Conservation (phyloP, 92 coral and sea anemone species). For the Siderastrea radians region DNA sequence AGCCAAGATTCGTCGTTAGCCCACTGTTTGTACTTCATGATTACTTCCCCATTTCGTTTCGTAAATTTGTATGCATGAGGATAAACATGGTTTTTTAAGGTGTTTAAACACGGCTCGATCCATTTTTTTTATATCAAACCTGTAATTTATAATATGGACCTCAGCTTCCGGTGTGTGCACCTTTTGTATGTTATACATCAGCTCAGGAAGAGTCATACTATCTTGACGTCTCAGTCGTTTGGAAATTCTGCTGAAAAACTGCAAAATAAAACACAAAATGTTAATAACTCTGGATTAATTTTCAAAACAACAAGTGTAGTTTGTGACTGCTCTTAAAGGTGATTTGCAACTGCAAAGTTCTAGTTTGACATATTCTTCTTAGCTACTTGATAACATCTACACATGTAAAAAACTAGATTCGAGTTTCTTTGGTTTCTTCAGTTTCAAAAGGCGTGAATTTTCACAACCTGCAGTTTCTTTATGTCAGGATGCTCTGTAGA, state of each 20-base stretch:
- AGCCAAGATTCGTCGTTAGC: constrained; percentile 44
- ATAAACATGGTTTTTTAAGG: constrained; percentile 35
- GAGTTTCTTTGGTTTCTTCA: too few relatives aligned
- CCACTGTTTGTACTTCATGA: constrained; percentile 48
- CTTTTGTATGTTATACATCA: not conserved
- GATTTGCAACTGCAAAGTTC: too few relatives aligned
- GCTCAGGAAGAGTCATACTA: constrained; percentile 46
- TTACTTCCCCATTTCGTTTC: not conserved
- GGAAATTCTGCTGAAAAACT: constrained; percentile 63
- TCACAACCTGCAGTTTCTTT: too few relatives aligned
- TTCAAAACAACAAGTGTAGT: too few relatives aligned
- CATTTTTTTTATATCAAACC: not conserved
- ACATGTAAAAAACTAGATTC: too few relatives aligned
- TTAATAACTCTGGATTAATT: too few relatives aligned
- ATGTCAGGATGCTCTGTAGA: too few relatives aligned
- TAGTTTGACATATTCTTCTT: too few relatives aligned
- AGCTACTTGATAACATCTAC: too few relatives aligned
- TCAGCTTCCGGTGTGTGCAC: constrained; percentile 30
- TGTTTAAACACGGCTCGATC: constrained; percentile 26
- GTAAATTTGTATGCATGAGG: constrained; percentile 27
- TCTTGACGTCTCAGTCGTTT: not conserved
- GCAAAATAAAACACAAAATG: constrained; percentile 9
- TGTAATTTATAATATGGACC: not conserved
- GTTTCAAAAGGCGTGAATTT: too few relatives aligned
- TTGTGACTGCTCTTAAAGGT: too few relatives aligned